Evolutionary conservation across 2,113 vertebrate species (phyloP), one percentile per base, ranked within the genome.

Genomic region (Varanus komodoensis): DNA sequence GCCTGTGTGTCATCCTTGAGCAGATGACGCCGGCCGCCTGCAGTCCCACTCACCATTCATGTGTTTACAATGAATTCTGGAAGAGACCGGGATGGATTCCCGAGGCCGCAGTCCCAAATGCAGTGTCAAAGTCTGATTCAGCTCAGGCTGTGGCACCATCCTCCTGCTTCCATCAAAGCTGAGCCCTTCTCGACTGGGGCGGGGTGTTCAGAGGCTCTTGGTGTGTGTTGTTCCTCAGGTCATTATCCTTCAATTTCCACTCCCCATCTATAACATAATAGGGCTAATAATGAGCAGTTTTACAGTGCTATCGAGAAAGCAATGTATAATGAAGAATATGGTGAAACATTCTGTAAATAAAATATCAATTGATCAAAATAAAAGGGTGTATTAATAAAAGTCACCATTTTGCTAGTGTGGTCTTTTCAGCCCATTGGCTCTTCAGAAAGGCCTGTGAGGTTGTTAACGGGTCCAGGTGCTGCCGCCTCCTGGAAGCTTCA

Each of bases 381-480:
- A 84, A 69, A 21, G 68, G 9, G 6, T 25, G 15, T 69, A 44
- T 29, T 50, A 69, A 68, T 48, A 32, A 9, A 69, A 32, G 3
- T 14, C 2, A 69, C 34, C 9, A n/a, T 79, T 79, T 48, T 82
- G 38, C 0, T 11, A 0, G 0, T 82, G 54, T 82, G 54, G 17
- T 90, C 23, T 87, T 93, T 57, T 48, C 0, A 69, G 25, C 12
- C 38, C 7, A 0, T 1, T 11, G 38, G 12, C 44, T 50, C n/a
- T 29, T 29, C 54, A 1, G 8, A 50, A 92, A 86, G 54, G 27
- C 19, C 89, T 52, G 32, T 2, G 82, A 86, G n/a, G 44, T 38
- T 89, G 15, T 25, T 29, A 5, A 32, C 7, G 67, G 2, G 2
- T 81, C 54, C 68, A 82, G 89, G 15, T 3, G 29, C 3, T 91